These are phyloP conservation scores for Apostichopus japonicus DNA, from an alignment of 35 echinoderm and acorn worm species.

Conservation along the genomic window DNA sequence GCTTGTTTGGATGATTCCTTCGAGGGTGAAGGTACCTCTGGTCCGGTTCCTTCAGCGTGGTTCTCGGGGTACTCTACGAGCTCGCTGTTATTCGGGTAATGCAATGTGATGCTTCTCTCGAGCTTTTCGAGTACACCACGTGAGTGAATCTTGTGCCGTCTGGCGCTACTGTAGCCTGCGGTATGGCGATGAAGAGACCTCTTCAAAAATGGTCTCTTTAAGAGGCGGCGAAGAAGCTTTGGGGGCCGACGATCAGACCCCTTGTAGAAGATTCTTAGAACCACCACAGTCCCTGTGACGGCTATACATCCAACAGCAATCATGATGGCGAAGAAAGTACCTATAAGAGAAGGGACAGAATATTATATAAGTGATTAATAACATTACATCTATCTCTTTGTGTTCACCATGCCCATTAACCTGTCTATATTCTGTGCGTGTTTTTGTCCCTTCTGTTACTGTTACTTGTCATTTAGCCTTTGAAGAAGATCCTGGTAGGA, in stretches of 20 bases:
- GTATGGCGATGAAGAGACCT: constrained; percentile 18
- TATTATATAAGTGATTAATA: too few species aligned
- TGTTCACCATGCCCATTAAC: too few species aligned
- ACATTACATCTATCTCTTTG: too few species aligned
- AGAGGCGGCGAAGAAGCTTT: not conserved
- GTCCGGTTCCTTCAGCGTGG: not conserved
- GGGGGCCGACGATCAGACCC: constrained; percentile 31
- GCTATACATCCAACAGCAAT: constrained; percentile 44
- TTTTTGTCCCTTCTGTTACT: too few species aligned
- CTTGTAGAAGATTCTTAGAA: constrained; percentile 54
- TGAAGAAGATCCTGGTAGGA: too few species aligned
- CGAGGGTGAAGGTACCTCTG: constrained; percentile 1
- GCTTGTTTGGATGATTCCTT: not conserved
- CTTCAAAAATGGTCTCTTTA: constrained; percentile 23
- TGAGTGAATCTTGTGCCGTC: constrained; percentile 45
- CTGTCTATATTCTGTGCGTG: too few species aligned
- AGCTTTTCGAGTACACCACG: not conserved
- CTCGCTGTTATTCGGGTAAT: not conserved
- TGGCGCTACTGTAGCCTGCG: not conserved
- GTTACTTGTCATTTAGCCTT: too few species aligned
- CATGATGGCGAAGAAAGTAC: constrained; percentile 52
- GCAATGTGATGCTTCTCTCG: constrained; percentile 1
- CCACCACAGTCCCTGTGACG: constrained; percentile 40
- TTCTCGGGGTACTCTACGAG: not conserved
- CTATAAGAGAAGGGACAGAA: not conserved